These are phyloP conservation scores for Ptychoptera contaminata DNA, from an alignment of 2,888 invertebrate genomes.

Conservation along the genomic window DNA sequence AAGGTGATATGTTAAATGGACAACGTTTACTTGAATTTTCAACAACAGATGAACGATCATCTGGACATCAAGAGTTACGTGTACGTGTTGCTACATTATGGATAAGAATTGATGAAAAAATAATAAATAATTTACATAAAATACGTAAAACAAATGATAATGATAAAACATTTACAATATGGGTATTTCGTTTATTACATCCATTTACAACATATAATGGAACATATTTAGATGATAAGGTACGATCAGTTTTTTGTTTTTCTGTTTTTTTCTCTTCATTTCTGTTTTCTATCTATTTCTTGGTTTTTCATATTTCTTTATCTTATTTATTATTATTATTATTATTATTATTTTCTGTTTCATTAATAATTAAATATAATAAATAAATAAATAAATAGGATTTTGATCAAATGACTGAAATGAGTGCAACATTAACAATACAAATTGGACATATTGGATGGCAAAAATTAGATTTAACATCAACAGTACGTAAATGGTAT, in stretches of 20 bases:
- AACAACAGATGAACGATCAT: slow-evolving; percentile 40
- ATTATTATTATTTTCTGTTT: too few species aligned
- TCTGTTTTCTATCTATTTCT: not conserved
- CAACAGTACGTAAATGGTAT: slow-evolving; percentile 62
- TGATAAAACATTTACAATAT: slow-evolving; percentile 41
- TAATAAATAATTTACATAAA: slow-evolving; percentile 3
- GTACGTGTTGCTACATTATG: slow-evolving; percentile 69
- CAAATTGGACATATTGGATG: slow-evolving; percentile 57
- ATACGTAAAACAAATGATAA: slow-evolving; percentile 10
- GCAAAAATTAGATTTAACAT: slow-evolving; percentile 75
- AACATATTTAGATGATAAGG: slow-evolving; percentile 44
- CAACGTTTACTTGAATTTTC: slow-evolving; percentile 77
- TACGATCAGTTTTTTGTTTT: slow-evolving; percentile 19
- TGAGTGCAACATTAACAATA: slow-evolving; percentile 39
- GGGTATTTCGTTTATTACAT: slow-evolving; percentile 49
- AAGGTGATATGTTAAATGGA: slow-evolving; percentile 71
- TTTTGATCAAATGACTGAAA: slow-evolving; percentile 39
- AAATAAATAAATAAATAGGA: slow-evolving; percentile 26
- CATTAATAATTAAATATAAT: not conserved
- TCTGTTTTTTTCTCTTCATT: not conserved
- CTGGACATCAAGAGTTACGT: slow-evolving; percentile 38
- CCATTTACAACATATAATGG: slow-evolving; percentile 37
- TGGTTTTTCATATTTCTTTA: not conserved
- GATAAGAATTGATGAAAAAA: slow-evolving; percentile 34
- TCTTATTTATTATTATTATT: not conserved